Evolutionary conservation across 2,113 vertebrate genomes (phyloP).

Genomic region (Formicarius rufipectus): DNA sequence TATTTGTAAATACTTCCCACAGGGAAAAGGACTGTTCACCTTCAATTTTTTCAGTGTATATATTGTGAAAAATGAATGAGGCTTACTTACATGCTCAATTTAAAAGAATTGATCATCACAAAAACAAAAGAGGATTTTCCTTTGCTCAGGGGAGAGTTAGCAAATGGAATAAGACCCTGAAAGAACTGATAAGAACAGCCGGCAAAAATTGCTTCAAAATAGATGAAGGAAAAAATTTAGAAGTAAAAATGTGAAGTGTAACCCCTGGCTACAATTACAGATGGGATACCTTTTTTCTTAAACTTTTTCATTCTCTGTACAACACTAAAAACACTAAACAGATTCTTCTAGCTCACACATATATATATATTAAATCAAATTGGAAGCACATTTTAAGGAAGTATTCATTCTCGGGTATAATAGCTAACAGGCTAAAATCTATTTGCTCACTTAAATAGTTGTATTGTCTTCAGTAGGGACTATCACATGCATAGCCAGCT

Average conservation of each 20-base stretch:
- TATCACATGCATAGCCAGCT: neutral
- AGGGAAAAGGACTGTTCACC: neutral
- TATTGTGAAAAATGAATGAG: neutral
- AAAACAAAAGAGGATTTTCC: conserved; percentile 7
- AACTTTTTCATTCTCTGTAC: neutral
- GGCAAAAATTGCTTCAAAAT: neutral
- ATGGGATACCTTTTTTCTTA: neutral
- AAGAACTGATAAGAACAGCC: neutral
- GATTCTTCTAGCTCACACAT: neutral
- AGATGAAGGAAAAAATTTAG: neutral
- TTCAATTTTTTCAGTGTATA: neutral
- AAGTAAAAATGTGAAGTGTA: neutral
- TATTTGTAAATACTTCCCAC: neutral
- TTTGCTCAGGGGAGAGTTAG: neutral
- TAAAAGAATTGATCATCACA: conserved; percentile 9
- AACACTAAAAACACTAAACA: neutral
- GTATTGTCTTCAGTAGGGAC: neutral
- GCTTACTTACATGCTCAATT: neutral
- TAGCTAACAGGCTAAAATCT: neutral
- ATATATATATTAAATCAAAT: neutral
- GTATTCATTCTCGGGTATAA: neutral
- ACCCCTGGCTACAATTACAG: neutral
- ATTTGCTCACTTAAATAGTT: neutral
- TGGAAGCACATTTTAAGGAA: neutral
- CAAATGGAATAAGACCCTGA: conserved; percentile 20